Evolutionary conservation across 1,140 invertebrate species (phyloP).

Genomic region (Chionoecetes opilio): DNA sequence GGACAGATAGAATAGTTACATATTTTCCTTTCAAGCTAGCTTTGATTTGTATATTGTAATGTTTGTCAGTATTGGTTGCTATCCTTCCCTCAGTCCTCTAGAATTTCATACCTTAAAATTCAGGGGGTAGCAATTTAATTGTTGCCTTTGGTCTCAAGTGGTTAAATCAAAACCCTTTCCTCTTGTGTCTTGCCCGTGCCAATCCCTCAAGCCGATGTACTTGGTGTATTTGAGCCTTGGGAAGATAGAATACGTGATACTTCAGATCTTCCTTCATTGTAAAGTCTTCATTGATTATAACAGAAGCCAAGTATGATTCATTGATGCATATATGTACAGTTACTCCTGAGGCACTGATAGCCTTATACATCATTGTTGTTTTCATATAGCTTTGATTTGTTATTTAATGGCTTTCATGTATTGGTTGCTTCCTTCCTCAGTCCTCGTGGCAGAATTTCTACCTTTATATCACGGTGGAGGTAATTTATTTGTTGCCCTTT

Average conservation of each 20-base stretch:
- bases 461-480: slow-evolving; percentile 41
- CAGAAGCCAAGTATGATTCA: neutral
- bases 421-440: slow-evolving; percentile 41
- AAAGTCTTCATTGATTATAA: neutral
- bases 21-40: no score
- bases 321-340: neutral
- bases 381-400: neutral
- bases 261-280: no score
- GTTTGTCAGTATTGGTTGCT: no score
- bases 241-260: neutral
- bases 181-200: no score
- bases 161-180: no score
- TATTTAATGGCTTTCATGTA: neutral
- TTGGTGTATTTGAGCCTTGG: neutral
- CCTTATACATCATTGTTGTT: neutral
- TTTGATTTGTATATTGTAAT: no score
- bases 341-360: neutral
- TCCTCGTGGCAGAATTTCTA: neutral
- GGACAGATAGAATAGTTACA: no score
- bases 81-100: no score
- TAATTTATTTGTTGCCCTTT: slow-evolving; percentile 45
- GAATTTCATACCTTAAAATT: no score
- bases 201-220: no score
- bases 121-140: no score
- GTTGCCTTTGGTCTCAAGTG: no score